phyloP scores from a whole-genome alignment of 2,888 invertebrate species.

The Eucera pruinosa region DNA sequence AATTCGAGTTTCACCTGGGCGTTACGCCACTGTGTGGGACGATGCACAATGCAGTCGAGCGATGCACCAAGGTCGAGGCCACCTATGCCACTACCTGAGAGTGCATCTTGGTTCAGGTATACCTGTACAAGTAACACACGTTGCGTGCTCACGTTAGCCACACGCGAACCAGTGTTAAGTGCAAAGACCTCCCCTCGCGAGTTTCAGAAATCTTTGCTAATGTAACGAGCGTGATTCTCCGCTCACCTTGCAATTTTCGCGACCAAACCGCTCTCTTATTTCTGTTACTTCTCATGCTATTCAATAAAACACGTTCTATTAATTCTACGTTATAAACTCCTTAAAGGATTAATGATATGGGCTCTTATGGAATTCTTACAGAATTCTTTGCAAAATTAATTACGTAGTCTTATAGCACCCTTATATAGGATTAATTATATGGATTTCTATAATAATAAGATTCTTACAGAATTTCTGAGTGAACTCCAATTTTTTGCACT shows the following conservation, averaged over 20 bases:
- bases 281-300: background rate
- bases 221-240: constrained; percentile 29
- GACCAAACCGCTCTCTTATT: background rate
- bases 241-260: constrained; percentile 26
- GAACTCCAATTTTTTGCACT: too few relatives aligned
- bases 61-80: constrained; percentile 75
- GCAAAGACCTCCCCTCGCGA: constrained; percentile 47
- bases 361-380: too few relatives aligned
- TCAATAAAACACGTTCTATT: background rate
- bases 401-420: too few relatives aligned
- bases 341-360: too few relatives aligned
- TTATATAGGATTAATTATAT: too few relatives aligned
- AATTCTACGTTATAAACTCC: too few relatives aligned
- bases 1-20: constrained; percentile 34
- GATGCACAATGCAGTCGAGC: constrained; percentile 67
- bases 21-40: constrained; percentile 62
- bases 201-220: constrained; percentile 34
- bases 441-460: too few relatives aligned
- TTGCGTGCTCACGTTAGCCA: constrained; percentile 34
- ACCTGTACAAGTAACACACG: constrained; percentile 34
- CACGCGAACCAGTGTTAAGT: constrained; percentile 58
- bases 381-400: too few relatives aligned
- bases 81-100: constrained; percentile 57
- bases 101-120: constrained; percentile 51
- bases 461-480: too few relatives aligned